phyloP scores from a whole-genome alignment of 2,113 vertebrate species.

The Sinocyclocheilus anophthalmus region DNA sequence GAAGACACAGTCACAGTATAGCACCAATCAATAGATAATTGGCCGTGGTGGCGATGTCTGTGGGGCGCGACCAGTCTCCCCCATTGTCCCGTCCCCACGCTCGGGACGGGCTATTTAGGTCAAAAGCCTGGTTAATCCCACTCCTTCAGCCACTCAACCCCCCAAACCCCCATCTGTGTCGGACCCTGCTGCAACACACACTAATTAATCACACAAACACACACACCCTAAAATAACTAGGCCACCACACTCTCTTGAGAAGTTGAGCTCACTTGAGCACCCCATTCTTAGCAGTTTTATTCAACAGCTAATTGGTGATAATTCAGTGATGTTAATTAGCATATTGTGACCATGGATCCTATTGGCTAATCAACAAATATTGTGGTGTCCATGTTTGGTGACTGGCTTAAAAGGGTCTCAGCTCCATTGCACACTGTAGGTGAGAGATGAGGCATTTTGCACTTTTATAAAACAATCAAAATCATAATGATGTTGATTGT shows the following conservation, averaged over 20 bases:
- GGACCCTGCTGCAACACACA: no score
- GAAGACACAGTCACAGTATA: constrained; percentile 79
- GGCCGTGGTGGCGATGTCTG: constrained; percentile 68
- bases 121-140: constrained; percentile 80
- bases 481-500: neutral
- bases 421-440: neutral
- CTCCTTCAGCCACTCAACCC: constrained; percentile 38
- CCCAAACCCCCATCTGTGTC: constrained; percentile 21
- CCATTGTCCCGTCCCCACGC: constrained; percentile 77
- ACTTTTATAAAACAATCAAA: neutral
- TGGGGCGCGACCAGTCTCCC: constrained; percentile 59
- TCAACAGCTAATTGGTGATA: constrained; percentile 74
- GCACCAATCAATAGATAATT: constrained; percentile 90
- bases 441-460: neutral
- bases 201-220: constrained; percentile 43
- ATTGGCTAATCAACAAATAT: constrained; percentile 74
- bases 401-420: constrained; percentile 60
- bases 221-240: constrained; percentile 14
- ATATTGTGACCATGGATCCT: constrained; percentile 75
- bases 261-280: constrained; percentile 66
- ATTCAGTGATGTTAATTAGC: constrained; percentile 72
- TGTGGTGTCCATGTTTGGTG: neutral
- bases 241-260: constrained; percentile 52
- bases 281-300: constrained; percentile 67
- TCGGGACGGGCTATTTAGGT: constrained; percentile 86